Conservation (phyloP, 1,140 invertebrate genomes). For the Trissolcus basalis region DNA sequence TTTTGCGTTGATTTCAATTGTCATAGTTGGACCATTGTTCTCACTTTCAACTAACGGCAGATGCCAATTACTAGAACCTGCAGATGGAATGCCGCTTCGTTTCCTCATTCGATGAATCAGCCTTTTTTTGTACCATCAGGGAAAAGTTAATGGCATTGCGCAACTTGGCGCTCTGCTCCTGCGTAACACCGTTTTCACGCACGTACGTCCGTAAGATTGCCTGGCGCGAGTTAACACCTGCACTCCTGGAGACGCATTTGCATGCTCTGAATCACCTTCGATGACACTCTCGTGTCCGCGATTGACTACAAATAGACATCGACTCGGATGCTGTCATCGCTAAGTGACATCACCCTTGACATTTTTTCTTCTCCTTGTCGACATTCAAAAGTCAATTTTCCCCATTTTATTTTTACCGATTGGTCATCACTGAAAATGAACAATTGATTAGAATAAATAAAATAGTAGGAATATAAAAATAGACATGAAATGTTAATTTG, state of each 20-base stretch:
- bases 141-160: conserved; percentile 29
- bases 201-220: conserved; percentile 26
- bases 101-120: conserved; percentile 49
- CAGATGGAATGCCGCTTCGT: conserved; percentile 39
- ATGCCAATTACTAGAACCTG: conserved; percentile 25
- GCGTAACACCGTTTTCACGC: conserved; percentile 16
- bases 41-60: conserved; percentile 41
- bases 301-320: too few species aligned
- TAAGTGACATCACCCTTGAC: too few species aligned
- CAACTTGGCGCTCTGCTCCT: conserved; percentile 24
- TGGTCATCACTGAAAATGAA: too few species aligned
- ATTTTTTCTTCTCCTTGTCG: too few species aligned
- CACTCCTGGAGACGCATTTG: neutral
- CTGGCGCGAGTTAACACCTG: too few species aligned
- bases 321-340: too few species aligned
- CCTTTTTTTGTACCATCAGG: conserved; percentile 19
- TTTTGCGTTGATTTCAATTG: conserved; percentile 7
- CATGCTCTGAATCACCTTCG: conserved; percentile 33
- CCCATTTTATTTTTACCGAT: too few species aligned
- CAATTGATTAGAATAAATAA: too few species aligned
- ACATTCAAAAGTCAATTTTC: too few species aligned
- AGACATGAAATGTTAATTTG: too few species aligned
- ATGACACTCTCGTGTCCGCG: neutral
- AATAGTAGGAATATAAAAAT: too few species aligned
- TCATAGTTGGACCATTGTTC: conserved; percentile 30